phyloP scores from a whole-genome alignment of 2,113 vertebrate genomes.

The Lates calcarifer region DNA sequence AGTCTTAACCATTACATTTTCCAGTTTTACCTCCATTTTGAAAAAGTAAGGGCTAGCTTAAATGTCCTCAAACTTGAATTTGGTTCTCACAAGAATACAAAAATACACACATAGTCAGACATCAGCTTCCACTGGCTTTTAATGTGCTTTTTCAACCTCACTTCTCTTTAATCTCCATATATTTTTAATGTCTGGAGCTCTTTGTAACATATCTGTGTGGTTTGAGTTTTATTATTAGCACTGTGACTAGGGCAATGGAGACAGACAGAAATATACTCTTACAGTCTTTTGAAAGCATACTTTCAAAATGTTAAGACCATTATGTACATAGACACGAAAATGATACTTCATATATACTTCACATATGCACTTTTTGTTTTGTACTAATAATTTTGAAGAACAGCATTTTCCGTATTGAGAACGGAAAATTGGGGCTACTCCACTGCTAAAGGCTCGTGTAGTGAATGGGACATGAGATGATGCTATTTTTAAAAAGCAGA shows the following conservation, averaged over 20 bases:
- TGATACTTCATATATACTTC: background rate
- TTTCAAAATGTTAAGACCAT: background rate
- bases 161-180: constrained; percentile 27
- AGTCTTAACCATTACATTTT: no score
- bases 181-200: constrained; percentile 20
- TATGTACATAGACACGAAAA: background rate
- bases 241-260: background rate
- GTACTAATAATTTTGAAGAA: background rate
- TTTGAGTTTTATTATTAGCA: constrained; percentile 46
- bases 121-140: background rate
- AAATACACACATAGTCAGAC: background rate
- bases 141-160: background rate
- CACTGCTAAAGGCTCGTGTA: background rate
- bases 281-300: background rate
- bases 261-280: background rate
- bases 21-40: background rate
- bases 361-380: background rate
- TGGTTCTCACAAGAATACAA: no score
- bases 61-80: background rate
- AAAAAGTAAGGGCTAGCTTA: background rate
- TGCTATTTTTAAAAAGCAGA: background rate
- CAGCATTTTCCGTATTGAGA: background rate
- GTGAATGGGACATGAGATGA: background rate
- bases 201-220: constrained; percentile 3
- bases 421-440: background rate